Base-by-base conservation (phyloP, 2,888 invertebrate genomes). In the Galerucella pusilla region DNA sequence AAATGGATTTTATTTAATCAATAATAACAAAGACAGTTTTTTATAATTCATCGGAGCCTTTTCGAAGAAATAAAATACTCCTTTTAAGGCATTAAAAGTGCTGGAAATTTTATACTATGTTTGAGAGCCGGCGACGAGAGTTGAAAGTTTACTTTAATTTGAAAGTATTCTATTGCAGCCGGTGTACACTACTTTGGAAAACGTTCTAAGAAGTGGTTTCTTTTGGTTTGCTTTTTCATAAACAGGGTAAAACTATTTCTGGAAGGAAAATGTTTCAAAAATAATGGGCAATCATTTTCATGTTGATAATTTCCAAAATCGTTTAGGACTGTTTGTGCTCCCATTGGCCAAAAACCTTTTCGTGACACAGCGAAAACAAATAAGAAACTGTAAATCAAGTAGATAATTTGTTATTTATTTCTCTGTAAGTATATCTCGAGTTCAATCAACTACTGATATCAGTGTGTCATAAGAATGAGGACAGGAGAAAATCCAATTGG, bases 181-280 rank as follows among this genome's bases (percentile, higher is more conserved):
- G 2, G 57, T 57, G 20, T 20, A 20, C 5, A 57, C 16, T 57
- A 57, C 54, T 54, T 54, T 20, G 57, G 16, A 16, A 16, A 20
- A 54, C 20, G 57, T 57, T 52, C 12, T 52, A 57, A 57, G 54
- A 57, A 57, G 54, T 57, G 35, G 35, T 57, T 16, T 54, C 20
- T 16, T 6, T n/a, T 54, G 3, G 16, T n/a, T 54, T 16, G 9
- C 16, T 16, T 57, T 57, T 16, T 16, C 54, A n/a, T 57, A 7
- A 46, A 46, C 12, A 12, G 11, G 46, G 11, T 11, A 4, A 46
- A 46, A 46, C 11, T 28, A 4, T 28, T 28, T 28, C 28, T 28
- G 2, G 5, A 28, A 28, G 5, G 28, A 28, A 28, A 28, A 3
- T 28, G 28, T 28, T 3, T 28, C 2, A 28, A 28, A 3, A 28